Percentiles rank a stretch among this genome's conserved stretches.
Conservation (phyloP, 2,113 vertebrate species). For the Coptodon rendalli region DNA sequence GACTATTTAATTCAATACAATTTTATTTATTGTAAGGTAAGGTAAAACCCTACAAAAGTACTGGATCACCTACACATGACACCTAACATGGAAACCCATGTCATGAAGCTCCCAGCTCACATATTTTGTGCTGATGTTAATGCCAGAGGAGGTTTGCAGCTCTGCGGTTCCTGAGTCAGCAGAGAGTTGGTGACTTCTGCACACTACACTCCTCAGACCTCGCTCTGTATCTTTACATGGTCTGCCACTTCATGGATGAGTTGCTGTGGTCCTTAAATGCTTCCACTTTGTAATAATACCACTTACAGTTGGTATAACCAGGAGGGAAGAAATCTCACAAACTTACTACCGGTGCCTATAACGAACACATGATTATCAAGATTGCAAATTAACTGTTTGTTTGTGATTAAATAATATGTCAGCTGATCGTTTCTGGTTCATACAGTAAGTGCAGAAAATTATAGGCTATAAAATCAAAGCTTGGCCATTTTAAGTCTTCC, state of each 20-base stretch:
- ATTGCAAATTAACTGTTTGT: neutral
- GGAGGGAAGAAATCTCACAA: neutral
- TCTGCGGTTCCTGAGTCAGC: neutral
- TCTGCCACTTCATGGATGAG: neutral
- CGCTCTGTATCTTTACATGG: neutral
- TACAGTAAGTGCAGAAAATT: neutral
- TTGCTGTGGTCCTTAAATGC: neutral
- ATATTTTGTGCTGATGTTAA: neutral
- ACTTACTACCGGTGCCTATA: neutral
- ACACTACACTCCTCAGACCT: neutral
- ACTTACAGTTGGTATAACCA: neutral
- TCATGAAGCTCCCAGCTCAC: neutral
- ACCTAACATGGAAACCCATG: fast-evolving
- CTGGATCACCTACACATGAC: neutral
- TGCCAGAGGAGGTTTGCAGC: neutral
- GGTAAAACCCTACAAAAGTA: neutral
- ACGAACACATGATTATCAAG: neutral
- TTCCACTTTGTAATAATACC: neutral
- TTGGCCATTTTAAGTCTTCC: neutral
- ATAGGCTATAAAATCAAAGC: neutral
- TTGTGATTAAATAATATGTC: neutral
- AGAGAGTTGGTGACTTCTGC: neutral
- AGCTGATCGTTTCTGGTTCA: neutral
- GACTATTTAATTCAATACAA: neutral
- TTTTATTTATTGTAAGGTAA: neutral